phyloP scores from a whole-genome alignment of 2,888 invertebrate genomes.

The Nasonovia ribisnigri region DNA sequence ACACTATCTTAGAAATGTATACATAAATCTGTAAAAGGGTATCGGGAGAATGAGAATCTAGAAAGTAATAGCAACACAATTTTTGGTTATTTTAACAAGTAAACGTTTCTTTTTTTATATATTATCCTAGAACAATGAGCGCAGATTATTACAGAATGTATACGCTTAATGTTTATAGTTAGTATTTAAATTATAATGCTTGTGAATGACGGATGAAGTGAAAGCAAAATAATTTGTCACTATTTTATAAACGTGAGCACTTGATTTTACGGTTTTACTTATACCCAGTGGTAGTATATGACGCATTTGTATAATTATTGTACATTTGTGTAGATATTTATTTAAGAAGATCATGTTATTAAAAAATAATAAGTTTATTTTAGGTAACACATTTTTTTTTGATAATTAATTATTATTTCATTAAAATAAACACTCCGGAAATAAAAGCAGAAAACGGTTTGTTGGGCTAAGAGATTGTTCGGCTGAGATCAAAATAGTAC shows the following conservation, averaged over 20 bases:
- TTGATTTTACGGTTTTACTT: constrained; percentile 10
- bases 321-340: neutral
- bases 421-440: neutral
- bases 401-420: neutral
- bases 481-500: neutral
- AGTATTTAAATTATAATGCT: constrained; percentile 45
- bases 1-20: neutral
- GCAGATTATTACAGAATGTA: constrained; percentile 20
- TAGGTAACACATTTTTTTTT: neutral
- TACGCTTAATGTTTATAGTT: neutral
- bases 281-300: neutral
- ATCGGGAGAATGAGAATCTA: neutral
- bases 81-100: constrained; percentile 38
- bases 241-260: constrained; percentile 25
- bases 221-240: constrained; percentile 46
- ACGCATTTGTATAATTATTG: neutral
- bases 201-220: constrained; percentile 44
- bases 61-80: constrained; percentile 29
- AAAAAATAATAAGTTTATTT: neutral
- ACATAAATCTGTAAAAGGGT: neutral
- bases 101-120: constrained; percentile 41
- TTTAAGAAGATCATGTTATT: neutral
- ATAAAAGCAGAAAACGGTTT: neutral
- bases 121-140: constrained; percentile 32
- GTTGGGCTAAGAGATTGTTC: neutral